phyloP scores from a whole-genome alignment of 2,888 invertebrate genomes.

The Chrysotoxum bicinctum region DNA sequence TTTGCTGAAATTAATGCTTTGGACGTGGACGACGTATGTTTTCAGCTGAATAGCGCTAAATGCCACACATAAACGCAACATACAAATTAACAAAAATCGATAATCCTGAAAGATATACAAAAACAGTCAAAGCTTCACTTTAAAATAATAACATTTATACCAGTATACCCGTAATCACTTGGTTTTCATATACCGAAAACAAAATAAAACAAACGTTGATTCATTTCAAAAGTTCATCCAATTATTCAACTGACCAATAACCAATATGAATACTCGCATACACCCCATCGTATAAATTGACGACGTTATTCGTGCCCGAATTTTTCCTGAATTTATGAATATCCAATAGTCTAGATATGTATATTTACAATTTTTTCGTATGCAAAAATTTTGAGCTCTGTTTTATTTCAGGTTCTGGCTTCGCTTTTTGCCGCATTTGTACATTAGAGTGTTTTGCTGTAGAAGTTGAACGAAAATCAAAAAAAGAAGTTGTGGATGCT shows the following conservation, averaged over 20 bases:
- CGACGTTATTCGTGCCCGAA: slow-evolving; percentile 1
- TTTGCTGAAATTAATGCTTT: no score
- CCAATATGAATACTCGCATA: background rate
- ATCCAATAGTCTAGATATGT: background rate
- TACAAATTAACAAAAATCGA: no score
- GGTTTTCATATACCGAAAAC: background rate
- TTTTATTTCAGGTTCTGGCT: background rate
- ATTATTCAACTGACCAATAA: background rate
- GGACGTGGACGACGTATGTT: no score
- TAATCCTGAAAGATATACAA: no score
- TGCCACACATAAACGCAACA: no score
- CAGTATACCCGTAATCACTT: background rate
- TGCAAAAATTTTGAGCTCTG: background rate
- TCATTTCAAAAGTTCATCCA: background rate
- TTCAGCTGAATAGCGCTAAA: no score
- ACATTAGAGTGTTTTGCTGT: background rate
- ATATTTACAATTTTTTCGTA: background rate
- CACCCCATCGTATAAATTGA: background rate
- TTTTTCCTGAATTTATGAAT: background rate
- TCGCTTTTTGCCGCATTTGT: background rate
- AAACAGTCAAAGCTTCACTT: no score
- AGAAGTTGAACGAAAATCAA: background rate
- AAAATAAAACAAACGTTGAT: background rate
- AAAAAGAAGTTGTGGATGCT: no score
- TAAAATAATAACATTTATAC: no score